Percentiles rank a stretch among this genome's conserved stretches.
These are phyloP conservation scores for Apamea crenata DNA, from an alignment of 2,888 invertebrate species.

Conservation along the genomic window DNA sequence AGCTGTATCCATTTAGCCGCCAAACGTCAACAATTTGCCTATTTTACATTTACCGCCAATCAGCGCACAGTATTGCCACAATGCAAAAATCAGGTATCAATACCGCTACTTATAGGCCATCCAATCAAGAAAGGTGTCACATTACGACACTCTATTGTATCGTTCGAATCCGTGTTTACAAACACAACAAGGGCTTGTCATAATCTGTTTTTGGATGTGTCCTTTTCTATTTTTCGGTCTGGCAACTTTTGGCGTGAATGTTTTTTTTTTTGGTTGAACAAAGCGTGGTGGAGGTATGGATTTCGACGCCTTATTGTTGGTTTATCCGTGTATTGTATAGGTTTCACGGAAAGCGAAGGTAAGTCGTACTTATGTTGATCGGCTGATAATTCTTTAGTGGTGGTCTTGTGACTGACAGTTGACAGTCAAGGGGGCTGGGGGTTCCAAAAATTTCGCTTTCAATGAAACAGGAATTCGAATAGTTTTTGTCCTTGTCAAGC, in stretches of 20 bases:
- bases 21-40: constrained; percentile 88
- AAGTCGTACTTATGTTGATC: constrained; percentile 78
- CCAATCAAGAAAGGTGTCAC: constrained; percentile 88
- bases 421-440: constrained; percentile 78
- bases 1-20: constrained; percentile 79
- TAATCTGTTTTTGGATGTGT: constrained; percentile 89
- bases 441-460: constrained; percentile 82
- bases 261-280: constrained; percentile 75
- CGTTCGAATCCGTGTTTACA: constrained; percentile 85
- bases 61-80: constrained; percentile 77
- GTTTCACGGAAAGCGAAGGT: constrained; percentile 87
- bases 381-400: constrained; percentile 81
- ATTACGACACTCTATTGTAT: constrained; percentile 85
- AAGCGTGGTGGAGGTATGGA: constrained; percentile 81
- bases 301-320: constrained; percentile 89
- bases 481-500: constrained; percentile 59
- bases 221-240: constrained; percentile 86
- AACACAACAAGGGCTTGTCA: constrained; percentile 90
- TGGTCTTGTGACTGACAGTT: constrained; percentile 85
- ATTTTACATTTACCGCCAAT: constrained; percentile 80
- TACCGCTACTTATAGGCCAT: constrained; percentile 83
- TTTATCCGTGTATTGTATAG: constrained; percentile 82
- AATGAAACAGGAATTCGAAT: constrained; percentile 64
- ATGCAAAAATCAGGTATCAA: constrained; percentile 83
- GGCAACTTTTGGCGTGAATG: constrained; percentile 83